Base-by-base conservation (phyloP, 2,113 vertebrate genomes). In the Leptobrachium leishanense region DNA sequence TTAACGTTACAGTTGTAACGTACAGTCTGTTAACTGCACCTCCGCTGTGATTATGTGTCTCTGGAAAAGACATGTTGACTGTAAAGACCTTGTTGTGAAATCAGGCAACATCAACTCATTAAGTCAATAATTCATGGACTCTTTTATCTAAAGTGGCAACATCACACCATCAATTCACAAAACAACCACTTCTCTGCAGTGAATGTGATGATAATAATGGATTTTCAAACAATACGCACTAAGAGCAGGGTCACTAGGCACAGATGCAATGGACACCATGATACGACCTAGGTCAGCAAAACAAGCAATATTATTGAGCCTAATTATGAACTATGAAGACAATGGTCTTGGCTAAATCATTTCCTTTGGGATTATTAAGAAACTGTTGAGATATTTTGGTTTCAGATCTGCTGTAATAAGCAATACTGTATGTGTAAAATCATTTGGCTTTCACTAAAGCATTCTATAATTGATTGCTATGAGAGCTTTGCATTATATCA, bases 81-180 rank as follows among this genome's bases (percentile, higher is more conserved):
- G 83, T 87, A 85, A 91, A 91, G 87, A 86, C 86, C 88, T 92
- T 90, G 89, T 89, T 89, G 91, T 91, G 91, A 91, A 93, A 93
- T 92, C 88, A 90, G 92, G 88, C 87, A 92, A 92, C 89, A 93
- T 94, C 93, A 93, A 92, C 89, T 94, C 93, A 93, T 95, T 93
- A 94, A 92, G 92, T 93, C 93, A 95, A 94, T 94, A 94, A 94
- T 95, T 93, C 92, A 95, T 93, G 92, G 91, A 89, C 91, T 92
- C 92, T 94, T 93, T 93, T 94, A 93, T 94, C 93, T 94, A 91
- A 93, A 95, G 93, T 93, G 92, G 92, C 92, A 93, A 92, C 93
- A 92, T 94, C 92, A 91, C 92, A 92, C 92, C 91, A 94, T 94
- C 90, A 92, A 92, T 94, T 92, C 91, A 89, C 89, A 92, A 91